Base-by-base conservation (phyloP, 2,888 invertebrate genomes). In the Xiphydria camelus region DNA sequence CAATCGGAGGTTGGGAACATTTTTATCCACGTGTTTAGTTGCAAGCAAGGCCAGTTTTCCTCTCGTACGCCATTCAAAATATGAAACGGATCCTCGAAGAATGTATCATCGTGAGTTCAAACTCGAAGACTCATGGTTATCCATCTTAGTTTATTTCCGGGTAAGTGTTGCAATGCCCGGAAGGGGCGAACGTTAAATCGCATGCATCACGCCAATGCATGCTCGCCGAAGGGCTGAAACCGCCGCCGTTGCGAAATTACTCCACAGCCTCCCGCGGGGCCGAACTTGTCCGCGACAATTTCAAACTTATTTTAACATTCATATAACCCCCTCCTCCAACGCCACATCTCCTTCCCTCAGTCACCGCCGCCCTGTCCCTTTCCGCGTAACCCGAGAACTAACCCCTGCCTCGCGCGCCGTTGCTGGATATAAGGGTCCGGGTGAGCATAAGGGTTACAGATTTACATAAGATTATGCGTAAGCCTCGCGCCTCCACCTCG, bases 241-340 rank as follows among this genome's bases (percentile, higher is more conserved):
- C 69, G 67, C 65, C 62, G 63, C 64, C 64, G 70, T 64, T 61
- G 66, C 67, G 67, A 69, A 73, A 74, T 74, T 74, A 73, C 73
- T 71, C 71, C 69, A 63, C 67, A 65, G 56, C 59, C 56, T 72
- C 73, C 71, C 73, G 49, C 42, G 70, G 68, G 74, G 63, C 64
- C 58, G 65, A 74, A 74, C 72, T 74, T 74, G 73, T 74, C 73
- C 72, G 73, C 73, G 73, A 74, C 74, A 74, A 73, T 73, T 74
- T 74, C 74, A 73, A 74, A 74, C 73, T 74, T 74, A 74, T 74
- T 74, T 74, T 72, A 74, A 74, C 74, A 73, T 74, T 74, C 74
- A 74, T 74, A 73, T 73, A 74, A 73, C 71, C 71, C 68, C 66
- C 64, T 64, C 59, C 54, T 53, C 47, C 57, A 12, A 29, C 54